Evolutionary conservation across 1,140 invertebrate species (phyloP), one percentile per base, ranked within the genome.

Genomic region (Wasmannia auropunctata): DNA sequence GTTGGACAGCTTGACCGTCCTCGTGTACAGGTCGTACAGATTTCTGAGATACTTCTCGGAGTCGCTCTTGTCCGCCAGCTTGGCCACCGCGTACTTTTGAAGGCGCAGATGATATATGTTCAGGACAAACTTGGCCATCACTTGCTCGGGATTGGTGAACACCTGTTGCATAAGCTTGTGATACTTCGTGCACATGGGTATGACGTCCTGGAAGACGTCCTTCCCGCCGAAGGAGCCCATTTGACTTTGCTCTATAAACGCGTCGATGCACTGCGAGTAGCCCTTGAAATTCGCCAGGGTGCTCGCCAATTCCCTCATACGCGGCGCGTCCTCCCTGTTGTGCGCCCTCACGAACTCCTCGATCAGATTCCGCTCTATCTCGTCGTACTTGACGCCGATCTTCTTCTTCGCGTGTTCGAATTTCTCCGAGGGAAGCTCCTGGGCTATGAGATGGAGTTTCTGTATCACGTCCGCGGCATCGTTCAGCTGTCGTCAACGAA

Each of bases 401-500:
- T 98, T 98, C 79, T 97, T 97, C 91, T 98, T 98, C 0, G 98
- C 98, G 75, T 97, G 97, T 89, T 98, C 97, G 96, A 99, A 99
- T 93, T 98, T 98, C 77, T 97, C 97, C 10, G 96, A 96, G 3
- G 98, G 98, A 37, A 99, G 95, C 95, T 99, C 99, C 96, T 99
- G 98, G 2, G 98, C 97, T 90, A 99, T 99, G 8, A 98, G 96
- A 93, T 99, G 97, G 6, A 99, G 95, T 93, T 99, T 99, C 95
- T 99, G 98, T 91, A 99, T 99, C 3, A 99, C 97, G 96, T 99
- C 99, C n/a, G 99, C 99, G 54, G 99, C 98, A 95, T 99, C 98
- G 94, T 98, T 97, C 51, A 99, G 95, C 97, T 98, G 90, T 40
- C n/a, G n/a, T n/a, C n/a, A 95, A 95, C 88, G 90, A 86, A 72